Conservation (phyloP, 1,140 invertebrate genomes). For the Drosophila equinoxialis region DNA sequence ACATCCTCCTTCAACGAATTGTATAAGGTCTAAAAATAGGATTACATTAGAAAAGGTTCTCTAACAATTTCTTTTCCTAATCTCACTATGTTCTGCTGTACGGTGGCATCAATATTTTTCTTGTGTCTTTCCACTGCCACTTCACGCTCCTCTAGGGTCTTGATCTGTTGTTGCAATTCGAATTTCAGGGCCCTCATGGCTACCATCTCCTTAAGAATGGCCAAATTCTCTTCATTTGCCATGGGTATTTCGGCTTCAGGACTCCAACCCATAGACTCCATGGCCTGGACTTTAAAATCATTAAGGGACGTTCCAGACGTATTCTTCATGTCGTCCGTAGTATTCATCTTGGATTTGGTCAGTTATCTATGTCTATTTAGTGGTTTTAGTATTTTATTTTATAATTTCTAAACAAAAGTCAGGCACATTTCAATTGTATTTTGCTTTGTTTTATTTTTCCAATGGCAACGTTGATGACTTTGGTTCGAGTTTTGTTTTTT, state of each 20-base stretch:
- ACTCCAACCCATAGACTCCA: slow-evolving; percentile 85
- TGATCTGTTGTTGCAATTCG: slow-evolving; percentile 56
- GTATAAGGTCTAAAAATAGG: slow-evolving; percentile 83
- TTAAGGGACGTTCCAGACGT: slow-evolving; percentile 35
- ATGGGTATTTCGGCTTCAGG: slow-evolving; percentile 87
- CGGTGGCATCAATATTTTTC: slow-evolving; percentile 82
- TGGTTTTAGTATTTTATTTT: background rate
- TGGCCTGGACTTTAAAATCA: slow-evolving; percentile 66
- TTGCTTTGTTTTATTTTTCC: slow-evolving; percentile 7
- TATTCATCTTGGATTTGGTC: slow-evolving; percentile 38
- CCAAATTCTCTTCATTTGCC: slow-evolving; percentile 87
- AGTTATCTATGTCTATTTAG: background rate
- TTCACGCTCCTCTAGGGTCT: slow-evolving; percentile 61
- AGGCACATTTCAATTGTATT: background rate
- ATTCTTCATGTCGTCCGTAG: slow-evolving; percentile 65
- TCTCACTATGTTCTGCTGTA: slow-evolving; percentile 84
- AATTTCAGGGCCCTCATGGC: slow-evolving; percentile 56
- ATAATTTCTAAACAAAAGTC: background rate
- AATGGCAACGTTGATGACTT: slow-evolving; percentile 23
- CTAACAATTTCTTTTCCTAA: too few relatives aligned
- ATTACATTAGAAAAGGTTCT: background rate
- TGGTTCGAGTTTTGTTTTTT: background rate
- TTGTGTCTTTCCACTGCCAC: slow-evolving; percentile 82
- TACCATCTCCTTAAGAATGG: slow-evolving; percentile 83
- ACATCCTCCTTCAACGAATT: slow-evolving; percentile 84